phyloP scores from a whole-genome alignment of 2,797 vertebrate species.

The Gadopsis marmoratus region DNA sequence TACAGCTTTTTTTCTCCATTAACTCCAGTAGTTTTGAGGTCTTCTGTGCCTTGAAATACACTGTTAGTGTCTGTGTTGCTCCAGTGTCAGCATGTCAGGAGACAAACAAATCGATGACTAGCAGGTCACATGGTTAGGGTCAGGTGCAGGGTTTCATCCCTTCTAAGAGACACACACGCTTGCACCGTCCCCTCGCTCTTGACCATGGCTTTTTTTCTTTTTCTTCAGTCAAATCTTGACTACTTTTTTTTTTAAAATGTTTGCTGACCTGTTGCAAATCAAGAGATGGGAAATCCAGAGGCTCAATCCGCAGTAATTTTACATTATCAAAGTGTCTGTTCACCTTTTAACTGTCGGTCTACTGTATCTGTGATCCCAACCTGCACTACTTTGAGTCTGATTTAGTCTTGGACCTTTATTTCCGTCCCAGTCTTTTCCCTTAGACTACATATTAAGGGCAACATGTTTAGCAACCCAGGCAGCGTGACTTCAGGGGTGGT shows the following conservation, averaged over 20 bases:
- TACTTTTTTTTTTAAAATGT: neutral
- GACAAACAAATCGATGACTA: neutral
- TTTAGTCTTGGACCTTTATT: neutral
- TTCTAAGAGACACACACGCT: neutral
- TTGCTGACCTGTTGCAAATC: too few relatives aligned
- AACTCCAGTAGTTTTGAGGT: neutral
- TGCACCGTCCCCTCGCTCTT: neutral
- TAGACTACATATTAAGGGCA: neutral
- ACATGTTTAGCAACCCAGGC: neutral
- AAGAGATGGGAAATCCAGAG: neutral
- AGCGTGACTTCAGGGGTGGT: neutral
- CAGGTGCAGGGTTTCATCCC: neutral
- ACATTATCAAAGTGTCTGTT: neutral
- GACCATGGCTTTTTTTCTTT: neutral
- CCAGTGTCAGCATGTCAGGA: conserved; percentile 7
- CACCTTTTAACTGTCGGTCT: neutral
- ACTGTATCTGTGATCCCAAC: neutral
- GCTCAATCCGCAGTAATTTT: neutral
- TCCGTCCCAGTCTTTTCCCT: neutral
- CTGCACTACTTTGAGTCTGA: neutral
- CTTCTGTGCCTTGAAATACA: neutral
- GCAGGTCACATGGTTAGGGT: neutral
- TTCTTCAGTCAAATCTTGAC: neutral
- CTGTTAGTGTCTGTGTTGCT: neutral
- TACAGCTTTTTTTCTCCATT: neutral